Conservation (phyloP, 2,113 vertebrate genomes). For the cattle (Bos taurus) region ARS-UCD2.0 NC_037329.1:35655001-35655500, state of each 20-base stretch:
- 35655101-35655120: neutral
- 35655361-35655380: neutral
- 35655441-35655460: neutral
- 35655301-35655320: neutral
- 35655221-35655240: neutral
- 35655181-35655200: neutral
- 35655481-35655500: neutral
- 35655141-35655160: neutral
- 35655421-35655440: neutral
- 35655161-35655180: neutral
- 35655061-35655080: neutral
- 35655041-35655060: neutral
- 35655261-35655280: neutral
- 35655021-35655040: neutral
- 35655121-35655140: neutral
- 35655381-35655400: neutral
- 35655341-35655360: neutral
- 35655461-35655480: neutral
- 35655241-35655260: neutral
- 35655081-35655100: neutral
- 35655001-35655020: neutral
- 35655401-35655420: neutral
- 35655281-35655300: slow-evolving; percentile 25
- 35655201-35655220: neutral
- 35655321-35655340: neutral